Evolutionary conservation across 2,888 invertebrate species (phyloP).

Genomic region (Hetaerina titia): DNA sequence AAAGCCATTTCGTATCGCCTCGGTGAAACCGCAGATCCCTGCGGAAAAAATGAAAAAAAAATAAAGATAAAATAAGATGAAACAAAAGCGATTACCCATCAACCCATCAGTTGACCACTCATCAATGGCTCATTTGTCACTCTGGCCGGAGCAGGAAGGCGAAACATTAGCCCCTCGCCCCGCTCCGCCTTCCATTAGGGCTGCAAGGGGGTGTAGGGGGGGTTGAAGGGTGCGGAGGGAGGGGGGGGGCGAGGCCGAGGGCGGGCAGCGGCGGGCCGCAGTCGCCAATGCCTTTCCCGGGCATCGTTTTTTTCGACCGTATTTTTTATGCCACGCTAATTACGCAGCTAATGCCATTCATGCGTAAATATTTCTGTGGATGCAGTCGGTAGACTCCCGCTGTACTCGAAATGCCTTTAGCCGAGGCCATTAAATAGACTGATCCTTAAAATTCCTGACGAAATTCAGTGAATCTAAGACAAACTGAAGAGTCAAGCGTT

Average conservation of each 20-base stretch:
- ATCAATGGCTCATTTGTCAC: constrained; percentile 64
- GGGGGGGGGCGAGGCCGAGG: not conserved
- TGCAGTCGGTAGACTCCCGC: not conserved
- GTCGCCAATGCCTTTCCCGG: not conserved
- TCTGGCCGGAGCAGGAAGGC: constrained; percentile 6
- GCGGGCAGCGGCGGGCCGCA: not conserved
- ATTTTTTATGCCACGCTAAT: not conserved
- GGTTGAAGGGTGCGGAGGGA: not conserved
- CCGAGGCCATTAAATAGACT: not conserved
- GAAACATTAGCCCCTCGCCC: not conserved
- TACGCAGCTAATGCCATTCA: constrained; percentile 8
- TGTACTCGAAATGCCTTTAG: not conserved
- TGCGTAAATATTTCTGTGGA: not conserved
- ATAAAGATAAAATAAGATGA: constrained; percentile 5
- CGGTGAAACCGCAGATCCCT: constrained; percentile 53
- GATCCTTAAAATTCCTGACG: not conserved
- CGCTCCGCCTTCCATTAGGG: not conserved
- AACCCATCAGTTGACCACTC: constrained; percentile 44
- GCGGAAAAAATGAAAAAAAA: not conserved
- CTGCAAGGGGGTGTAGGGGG: not conserved
- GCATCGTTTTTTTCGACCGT: not conserved
- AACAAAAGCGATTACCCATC: constrained; percentile 25
- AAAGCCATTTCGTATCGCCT: constrained; percentile 64
- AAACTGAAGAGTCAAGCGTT: not conserved
- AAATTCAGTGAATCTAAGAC: not conserved